phyloP scores from a whole-genome alignment of 1,140 invertebrate species.

The Notospermus geniculatus region DNA sequence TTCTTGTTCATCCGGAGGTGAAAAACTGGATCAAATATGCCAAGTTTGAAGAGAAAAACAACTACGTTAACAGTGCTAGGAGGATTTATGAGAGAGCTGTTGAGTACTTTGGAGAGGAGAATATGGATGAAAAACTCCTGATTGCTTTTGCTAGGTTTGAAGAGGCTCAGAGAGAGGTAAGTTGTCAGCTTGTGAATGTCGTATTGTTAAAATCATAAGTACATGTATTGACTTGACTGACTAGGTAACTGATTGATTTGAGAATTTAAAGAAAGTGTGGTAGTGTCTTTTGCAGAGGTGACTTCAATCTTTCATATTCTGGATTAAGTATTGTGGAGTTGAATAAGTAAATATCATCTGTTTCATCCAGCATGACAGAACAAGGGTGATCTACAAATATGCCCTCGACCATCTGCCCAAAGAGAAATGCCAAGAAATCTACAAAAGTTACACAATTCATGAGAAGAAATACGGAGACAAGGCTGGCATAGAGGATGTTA shows the following conservation, averaged over 20 bases:
- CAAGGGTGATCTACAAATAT: constrained; percentile 96
- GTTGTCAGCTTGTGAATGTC: background rate
- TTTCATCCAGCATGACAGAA: constrained; percentile 85
- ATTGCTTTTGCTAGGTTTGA: constrained; percentile 99
- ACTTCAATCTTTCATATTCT: too few relatives aligned
- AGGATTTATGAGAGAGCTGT: constrained; percentile 91
- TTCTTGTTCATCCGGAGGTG: constrained; percentile 84
- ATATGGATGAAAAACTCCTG: constrained; percentile 89
- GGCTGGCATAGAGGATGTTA: constrained; percentile 96
- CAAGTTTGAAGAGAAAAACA: constrained; percentile 91
- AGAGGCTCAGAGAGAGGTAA: constrained; percentile 92
- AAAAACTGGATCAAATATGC: constrained; percentile 96
- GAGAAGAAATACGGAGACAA: constrained; percentile 99
- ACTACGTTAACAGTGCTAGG: constrained; percentile 85
- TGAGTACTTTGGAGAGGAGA: constrained; percentile 97
- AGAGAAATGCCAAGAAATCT: constrained; percentile 90
- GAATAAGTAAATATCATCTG: background rate
- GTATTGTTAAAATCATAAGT: too few relatives aligned
- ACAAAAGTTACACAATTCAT: constrained; percentile 97
- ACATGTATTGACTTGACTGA: too few relatives aligned
- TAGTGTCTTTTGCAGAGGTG: too few relatives aligned
- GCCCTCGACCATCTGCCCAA: constrained; percentile 93
- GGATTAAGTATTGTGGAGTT: background rate
- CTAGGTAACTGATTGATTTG: background rate
- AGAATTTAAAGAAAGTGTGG: background rate